phyloP scores from a whole-genome alignment of 1,140 invertebrate genomes.

The Drosophila navojoa region DNA sequence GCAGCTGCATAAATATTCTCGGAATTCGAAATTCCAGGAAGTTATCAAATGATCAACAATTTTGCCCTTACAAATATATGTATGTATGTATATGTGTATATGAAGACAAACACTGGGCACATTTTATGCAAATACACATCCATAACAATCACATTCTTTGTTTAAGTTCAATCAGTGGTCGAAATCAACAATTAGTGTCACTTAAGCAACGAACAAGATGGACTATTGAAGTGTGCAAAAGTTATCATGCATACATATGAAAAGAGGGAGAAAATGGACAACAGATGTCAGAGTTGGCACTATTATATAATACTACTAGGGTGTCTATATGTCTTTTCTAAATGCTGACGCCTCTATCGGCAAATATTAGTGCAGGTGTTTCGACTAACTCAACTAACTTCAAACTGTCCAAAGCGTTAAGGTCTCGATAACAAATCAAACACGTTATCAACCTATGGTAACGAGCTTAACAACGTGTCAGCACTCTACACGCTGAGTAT shows the following conservation, averaged over 20 bases:
- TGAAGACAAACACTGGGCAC: background rate
- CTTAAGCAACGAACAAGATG: conserved; percentile 35
- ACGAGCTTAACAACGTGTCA: conserved; percentile 5
- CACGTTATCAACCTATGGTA: background rate
- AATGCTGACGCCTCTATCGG: background rate
- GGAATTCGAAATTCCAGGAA: too few species aligned
- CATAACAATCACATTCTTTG: conserved; percentile 46
- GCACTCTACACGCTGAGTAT: background rate
- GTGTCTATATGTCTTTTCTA: too few species aligned
- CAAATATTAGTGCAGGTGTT: conserved; percentile 59
- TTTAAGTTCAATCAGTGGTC: conserved; percentile 23
- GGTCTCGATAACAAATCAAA: conserved; percentile 1
- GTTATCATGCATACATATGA: too few species aligned
- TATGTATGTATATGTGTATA: too few species aligned
- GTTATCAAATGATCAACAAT: too few species aligned
- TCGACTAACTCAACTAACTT: background rate
- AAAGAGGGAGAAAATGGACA: background rate
- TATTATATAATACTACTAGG: too few species aligned
- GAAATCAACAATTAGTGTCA: conserved; percentile 35
- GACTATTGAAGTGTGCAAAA: background rate
- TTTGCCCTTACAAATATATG: too few species aligned
- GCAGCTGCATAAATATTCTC: too few species aligned
- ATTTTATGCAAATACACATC: conserved; percentile 11
- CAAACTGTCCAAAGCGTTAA: conserved; percentile 3
- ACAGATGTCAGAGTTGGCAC: too few species aligned